Percentiles rank a stretch among this genome's conserved stretches.
Evolutionary conservation across 2,888 invertebrate species (phyloP).

Genomic region (Ophraella communa): DNA sequence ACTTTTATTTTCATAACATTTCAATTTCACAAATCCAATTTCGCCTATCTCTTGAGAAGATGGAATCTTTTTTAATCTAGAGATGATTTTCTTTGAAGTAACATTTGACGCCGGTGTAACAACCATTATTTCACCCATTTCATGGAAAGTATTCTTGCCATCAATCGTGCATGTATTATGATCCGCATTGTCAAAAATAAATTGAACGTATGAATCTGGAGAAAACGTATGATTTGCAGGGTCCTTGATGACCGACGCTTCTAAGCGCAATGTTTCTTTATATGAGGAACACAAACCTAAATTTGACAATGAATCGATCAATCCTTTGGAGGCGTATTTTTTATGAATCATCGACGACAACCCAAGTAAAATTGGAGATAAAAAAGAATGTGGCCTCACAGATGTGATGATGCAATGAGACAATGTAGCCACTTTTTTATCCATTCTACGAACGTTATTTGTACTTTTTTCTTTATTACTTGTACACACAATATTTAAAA

Average conservation of each 20-base stretch:
- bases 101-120: constrained; percentile 35
- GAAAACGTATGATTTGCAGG: constrained; percentile 14
- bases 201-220: constrained; percentile 29
- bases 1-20: constrained; percentile 40
- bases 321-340: constrained; percentile 30
- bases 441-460: constrained; percentile 20
- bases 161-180: constrained; percentile 32
- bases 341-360: constrained; percentile 31
- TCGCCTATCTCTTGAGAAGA: neutral
- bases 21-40: constrained; percentile 25
- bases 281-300: constrained; percentile 26
- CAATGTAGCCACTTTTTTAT: constrained; percentile 13
- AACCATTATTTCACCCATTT: constrained; percentile 46
- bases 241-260: constrained; percentile 21
- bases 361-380: constrained; percentile 45
- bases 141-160: constrained; percentile 46
- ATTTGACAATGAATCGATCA: constrained; percentile 29
- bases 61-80: neutral
- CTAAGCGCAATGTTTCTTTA: constrained; percentile 29
- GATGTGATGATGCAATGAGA: constrained; percentile 32
- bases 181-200: constrained; percentile 44
- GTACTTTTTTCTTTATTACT: constrained; percentile 19
- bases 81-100: neutral
- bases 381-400: constrained; percentile 48
- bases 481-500: constrained; percentile 27